phyloP scores from a whole-genome alignment of 2,888 invertebrate species.

The Acanthoscelides obtectus region DNA sequence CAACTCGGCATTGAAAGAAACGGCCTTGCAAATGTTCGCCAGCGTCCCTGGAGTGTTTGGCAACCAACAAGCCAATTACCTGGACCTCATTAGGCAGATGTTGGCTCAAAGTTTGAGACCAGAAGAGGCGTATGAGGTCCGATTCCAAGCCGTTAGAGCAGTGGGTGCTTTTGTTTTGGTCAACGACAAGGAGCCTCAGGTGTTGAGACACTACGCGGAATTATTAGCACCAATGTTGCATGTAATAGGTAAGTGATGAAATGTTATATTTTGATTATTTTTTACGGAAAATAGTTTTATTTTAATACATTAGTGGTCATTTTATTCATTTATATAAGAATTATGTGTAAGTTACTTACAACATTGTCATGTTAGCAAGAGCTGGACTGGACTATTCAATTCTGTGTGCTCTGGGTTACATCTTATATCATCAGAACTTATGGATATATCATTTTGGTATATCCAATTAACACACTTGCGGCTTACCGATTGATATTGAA shows the following conservation, averaged over 20 bases:
- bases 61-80: conserved; percentile 85
- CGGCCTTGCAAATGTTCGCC: conserved; percentile 91
- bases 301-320: no score
- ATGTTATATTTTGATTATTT: no score
- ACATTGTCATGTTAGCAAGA: no score
- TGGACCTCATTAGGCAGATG: conserved; percentile 95
- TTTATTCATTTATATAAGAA: no score
- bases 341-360: no score
- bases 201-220: conserved; percentile 85
- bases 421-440: no score
- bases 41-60: conserved; percentile 97
- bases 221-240: conserved; percentile 74
- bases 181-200: conserved; percentile 89
- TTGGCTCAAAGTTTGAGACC: conserved; percentile 71
- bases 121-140: conserved; percentile 66
- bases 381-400: no score
- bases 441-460: no score
- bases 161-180: conserved; percentile 84
- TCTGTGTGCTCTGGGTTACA: no score
- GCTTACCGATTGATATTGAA: no score
- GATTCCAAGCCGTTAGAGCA: conserved; percentile 78
- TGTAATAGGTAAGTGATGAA: conserved; percentile 48
- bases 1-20: conserved; percentile 80
- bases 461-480: no score
- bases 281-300: no score